Base-by-base conservation (phyloP, 2,888 invertebrate genomes). In the Elaeidobius kamerunicus region DNA sequence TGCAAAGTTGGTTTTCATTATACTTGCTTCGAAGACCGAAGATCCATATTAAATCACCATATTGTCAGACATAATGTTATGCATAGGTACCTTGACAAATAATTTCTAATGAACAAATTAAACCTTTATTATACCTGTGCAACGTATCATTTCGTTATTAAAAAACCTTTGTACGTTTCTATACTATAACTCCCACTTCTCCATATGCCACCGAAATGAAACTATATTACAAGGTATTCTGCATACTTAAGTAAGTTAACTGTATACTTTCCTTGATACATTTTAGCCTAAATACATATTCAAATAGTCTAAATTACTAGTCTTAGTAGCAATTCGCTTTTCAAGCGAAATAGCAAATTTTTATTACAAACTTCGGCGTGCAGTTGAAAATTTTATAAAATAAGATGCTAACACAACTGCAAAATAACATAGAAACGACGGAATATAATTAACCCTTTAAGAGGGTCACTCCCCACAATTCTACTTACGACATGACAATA, bases 391-490 rank as follows among this genome's bases (percentile, higher is more conserved):
- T 53, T 43, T 48, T 15, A 48, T 42, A 43, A 54, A 55, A 52
- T 38, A 19, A 42, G 41, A 52, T 46, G 52, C 52, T 45, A 52
- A 44, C 50, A 38, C 23, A 36, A 15, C 35, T 43, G 41, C 52
- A 41, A 45, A 52, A 46, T 55, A 51, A 39, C 32, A 47, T 51
- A 43, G 47, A 51, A 50, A 47, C 46, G 42, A 30, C 16, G 19
- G 36, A 23, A 41, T 40, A 41, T 55, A 55, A 55, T 55, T 51
- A 55, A 48, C 50, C 51, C 51, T 41, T 50, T 42, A 28, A 54
- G 45, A 44, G 49, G 54, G 54, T 45, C 55, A 45, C 55, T 46
- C 50, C 55, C 50, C 40, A 27, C 48, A 49, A 43, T 52, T 52
- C 27, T 35, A 45, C 42, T 49, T 49, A 49, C 30, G 30, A 52